Percentiles rank a stretch among this genome's conserved stretches.
Conservation (phyloP, 2,797 vertebrate species). For the Enteromius trimaculatus region DNA sequence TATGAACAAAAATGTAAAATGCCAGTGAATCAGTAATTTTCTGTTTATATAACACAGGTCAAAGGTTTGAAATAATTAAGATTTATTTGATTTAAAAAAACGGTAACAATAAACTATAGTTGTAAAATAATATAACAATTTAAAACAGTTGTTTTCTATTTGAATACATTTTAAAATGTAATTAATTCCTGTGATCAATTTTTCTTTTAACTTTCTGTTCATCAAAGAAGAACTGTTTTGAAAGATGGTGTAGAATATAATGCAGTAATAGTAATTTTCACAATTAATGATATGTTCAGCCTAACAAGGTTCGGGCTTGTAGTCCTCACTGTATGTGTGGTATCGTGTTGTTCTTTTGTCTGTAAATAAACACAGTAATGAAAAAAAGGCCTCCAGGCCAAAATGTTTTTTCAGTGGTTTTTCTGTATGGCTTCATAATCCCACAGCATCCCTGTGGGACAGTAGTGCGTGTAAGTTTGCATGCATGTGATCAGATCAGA, state of each 20-base stretch:
- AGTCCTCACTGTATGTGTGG: background rate
- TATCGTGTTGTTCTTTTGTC: background rate
- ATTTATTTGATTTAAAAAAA: no score
- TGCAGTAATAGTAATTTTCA: background rate
- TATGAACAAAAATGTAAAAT: background rate
- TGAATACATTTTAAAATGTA: no score
- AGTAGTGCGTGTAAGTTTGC: slow-evolving; percentile 18
- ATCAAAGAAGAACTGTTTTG: background rate
- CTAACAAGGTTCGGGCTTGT: background rate
- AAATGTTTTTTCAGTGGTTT: background rate
- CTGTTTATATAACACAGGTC: no score
- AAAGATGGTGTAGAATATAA: background rate
- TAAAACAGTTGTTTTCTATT: no score
- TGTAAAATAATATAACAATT: no score
- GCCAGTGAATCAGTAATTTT: background rate
- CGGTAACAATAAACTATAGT: no score
- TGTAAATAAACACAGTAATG: slow-evolving; percentile 5
- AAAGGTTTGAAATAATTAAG: no score
- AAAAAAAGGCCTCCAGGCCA: slow-evolving; percentile 15
- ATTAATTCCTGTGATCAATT: background rate
- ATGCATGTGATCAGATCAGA: slow-evolving; percentile 28
- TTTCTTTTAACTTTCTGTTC: background rate
- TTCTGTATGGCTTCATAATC: slow-evolving; percentile 12
- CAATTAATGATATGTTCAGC: background rate
- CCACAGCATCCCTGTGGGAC: slow-evolving; percentile 12